These are phyloP conservation scores for Pimpla rufipes DNA, from an alignment of 2,888 invertebrate genomes.

Conservation along the genomic window DNA sequence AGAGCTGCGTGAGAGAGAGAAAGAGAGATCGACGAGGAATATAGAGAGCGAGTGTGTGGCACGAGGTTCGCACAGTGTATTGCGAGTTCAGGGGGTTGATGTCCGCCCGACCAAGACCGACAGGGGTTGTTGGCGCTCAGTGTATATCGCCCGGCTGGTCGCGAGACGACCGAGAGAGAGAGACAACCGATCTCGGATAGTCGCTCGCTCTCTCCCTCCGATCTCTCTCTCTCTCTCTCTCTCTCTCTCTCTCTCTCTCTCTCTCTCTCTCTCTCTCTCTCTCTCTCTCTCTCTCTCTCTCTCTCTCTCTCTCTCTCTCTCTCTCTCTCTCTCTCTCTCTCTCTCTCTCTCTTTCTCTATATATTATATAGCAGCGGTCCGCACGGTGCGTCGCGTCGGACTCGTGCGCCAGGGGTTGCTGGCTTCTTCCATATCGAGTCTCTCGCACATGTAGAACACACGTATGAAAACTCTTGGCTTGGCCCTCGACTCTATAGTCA, in stretches of 20 bases:
- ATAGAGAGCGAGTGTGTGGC: no score
- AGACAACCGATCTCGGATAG: background rate
- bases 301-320: background rate
- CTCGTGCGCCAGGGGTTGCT: conserved; percentile 35
- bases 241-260: no score
- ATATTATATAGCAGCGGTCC: background rate
- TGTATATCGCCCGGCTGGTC: background rate
- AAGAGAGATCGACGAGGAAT: conserved; percentile 21
- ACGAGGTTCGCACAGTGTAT: no score
- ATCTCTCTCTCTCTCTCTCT: background rate
- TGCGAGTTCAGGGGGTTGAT: conserved; percentile 70
- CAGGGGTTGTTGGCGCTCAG: conserved; percentile 39
- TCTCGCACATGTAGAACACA: background rate
- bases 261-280: background rate
- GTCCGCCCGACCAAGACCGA: conserved; percentile 61
- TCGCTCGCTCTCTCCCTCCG: background rate
- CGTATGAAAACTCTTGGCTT: conserved; percentile 16
- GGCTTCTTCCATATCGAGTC: background rate
- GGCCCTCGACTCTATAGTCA: conserved; percentile 9
- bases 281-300: background rate
- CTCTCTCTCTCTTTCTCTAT: no score
- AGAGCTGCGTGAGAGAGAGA: no score
- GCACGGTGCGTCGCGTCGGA: background rate
- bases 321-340: background rate
- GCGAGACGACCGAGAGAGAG: background rate